These are phyloP conservation scores for Hiodon alosoides DNA, from an alignment of 2,113 vertebrate species.

Conservation along the genomic window DNA sequence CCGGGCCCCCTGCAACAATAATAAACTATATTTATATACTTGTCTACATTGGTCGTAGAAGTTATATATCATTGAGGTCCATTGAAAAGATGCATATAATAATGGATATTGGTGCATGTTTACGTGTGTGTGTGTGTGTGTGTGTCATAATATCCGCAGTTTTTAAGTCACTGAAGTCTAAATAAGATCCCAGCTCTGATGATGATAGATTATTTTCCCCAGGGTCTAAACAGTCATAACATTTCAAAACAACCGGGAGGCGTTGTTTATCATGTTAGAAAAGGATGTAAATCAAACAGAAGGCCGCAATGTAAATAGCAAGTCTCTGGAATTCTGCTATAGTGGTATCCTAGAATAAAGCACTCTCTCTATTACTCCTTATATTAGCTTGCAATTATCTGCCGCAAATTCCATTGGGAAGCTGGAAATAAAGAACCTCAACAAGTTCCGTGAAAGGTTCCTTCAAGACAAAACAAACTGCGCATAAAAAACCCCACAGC, in stretches of 20 bases:
- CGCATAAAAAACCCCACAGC: conserved; percentile 9
- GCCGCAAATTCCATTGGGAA: not conserved
- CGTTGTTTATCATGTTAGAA: not conserved
- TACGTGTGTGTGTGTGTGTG: no score
- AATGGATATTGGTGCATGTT: no score
- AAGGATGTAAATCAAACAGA: not conserved
- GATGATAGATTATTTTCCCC: not conserved
- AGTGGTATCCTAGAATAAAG: not conserved
- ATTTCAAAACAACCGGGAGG: not conserved
- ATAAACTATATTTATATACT: no score
- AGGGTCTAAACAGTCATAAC: not conserved
- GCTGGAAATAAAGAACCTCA: conserved; percentile 16
- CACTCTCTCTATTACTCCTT: not conserved
- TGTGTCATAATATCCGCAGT: not conserved
- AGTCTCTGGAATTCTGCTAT: not conserved
- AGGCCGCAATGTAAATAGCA: not conserved
- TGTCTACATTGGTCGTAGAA: no score
- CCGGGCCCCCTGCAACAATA: no score
- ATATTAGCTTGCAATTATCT: not conserved
- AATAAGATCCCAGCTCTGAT: conserved; percentile 5
- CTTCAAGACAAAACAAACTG: not conserved
- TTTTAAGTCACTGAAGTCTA: not conserved
- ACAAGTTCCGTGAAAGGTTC: not conserved
- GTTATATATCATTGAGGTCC: no score
- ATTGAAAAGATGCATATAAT: no score